These are phyloP conservation scores for Scortum barcoo DNA, from an alignment of 2,113 vertebrate genomes.

Conservation along the genomic window DNA sequence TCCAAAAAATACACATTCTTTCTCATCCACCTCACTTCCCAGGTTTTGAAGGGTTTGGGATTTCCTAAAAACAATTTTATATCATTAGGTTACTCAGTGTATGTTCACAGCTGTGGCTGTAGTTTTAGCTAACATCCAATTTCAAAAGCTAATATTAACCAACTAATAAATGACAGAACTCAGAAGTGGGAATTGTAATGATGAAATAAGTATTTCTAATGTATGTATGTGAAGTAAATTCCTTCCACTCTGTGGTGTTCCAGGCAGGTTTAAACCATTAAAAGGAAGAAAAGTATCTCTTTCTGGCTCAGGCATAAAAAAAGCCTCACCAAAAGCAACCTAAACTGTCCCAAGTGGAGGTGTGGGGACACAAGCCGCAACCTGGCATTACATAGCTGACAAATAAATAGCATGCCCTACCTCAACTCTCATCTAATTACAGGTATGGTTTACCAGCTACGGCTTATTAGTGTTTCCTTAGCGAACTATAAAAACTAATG, in stretches of 20 bases:
- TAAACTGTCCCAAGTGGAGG: conserved; percentile 54
- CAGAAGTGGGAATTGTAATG: conserved; percentile 15
- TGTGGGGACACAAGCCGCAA: conserved; percentile 71
- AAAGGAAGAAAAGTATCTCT: conserved; percentile 50
- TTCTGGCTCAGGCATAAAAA: conserved; percentile 43
- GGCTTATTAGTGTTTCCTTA: conserved; percentile 77
- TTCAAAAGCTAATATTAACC: conserved; percentile 9
- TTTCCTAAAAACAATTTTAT: conserved; percentile 42
- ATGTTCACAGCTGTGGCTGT: not conserved
- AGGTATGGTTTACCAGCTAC: conserved; percentile 79
- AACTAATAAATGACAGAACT: not conserved
- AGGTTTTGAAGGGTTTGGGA: conserved; percentile 28
- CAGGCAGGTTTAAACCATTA: conserved; percentile 43
- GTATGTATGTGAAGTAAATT: conserved; percentile 24
- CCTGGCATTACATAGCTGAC: conserved; percentile 66
- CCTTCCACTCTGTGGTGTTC: not conserved
- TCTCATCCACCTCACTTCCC: conserved; percentile 48
- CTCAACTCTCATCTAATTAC: conserved; percentile 77
- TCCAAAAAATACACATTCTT: conserved; percentile 48
- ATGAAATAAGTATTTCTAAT: not conserved
- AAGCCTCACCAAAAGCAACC: conserved; percentile 52
- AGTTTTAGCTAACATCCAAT: conserved; percentile 21
- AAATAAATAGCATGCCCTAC: conserved; percentile 75
- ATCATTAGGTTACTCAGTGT: conserved; percentile 28
- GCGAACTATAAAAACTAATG: conserved; percentile 82